These are phyloP conservation scores for Zaprionus bogoriensis DNA, from an alignment of 2,888 invertebrate genomes.

Conservation along the genomic window DNA sequence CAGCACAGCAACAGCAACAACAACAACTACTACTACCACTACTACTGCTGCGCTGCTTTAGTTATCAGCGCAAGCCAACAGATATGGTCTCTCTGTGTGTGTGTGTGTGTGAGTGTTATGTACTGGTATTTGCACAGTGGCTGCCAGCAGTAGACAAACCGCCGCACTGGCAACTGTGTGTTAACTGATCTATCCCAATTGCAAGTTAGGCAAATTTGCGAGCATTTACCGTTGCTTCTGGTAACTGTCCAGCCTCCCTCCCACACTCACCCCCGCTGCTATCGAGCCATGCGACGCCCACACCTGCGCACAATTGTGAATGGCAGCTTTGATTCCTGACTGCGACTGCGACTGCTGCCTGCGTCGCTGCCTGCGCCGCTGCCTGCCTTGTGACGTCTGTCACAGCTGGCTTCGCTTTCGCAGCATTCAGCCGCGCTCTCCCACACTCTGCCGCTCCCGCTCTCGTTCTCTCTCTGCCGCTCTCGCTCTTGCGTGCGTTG, in stretches of 20 bases:
- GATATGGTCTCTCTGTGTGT: conserved; percentile 31
- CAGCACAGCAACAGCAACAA: conserved; percentile 28
- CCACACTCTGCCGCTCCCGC: conserved; percentile 1
- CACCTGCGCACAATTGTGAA: conserved; percentile 32
- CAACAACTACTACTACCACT: too few relatives aligned
- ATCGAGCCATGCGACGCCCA: neutral
- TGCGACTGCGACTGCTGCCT: conserved; percentile 13
- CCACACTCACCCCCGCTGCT: neutral
- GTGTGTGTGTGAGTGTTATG: neutral
- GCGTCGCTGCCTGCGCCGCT: conserved; percentile 19
- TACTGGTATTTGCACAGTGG: conserved; percentile 20
- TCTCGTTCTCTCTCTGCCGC: conserved; percentile 22
- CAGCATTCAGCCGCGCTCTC: conserved; percentile 15
- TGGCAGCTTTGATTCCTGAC: conserved; percentile 16
- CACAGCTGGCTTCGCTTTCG: conserved; percentile 43
- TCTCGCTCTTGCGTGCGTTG: conserved; percentile 47
- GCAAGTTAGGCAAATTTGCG: neutral
- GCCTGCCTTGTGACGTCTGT: conserved; percentile 64
- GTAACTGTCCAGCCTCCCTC: neutral
- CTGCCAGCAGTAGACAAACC: conserved; percentile 10
- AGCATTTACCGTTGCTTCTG: neutral
- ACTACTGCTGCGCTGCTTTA: conserved; percentile 42
- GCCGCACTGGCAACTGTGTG: neutral
- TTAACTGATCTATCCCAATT: conserved; percentile 38
- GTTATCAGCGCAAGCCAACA: conserved; percentile 49